phyloP scores from a whole-genome alignment of 2,888 invertebrate genomes.

The Chrysodeixis includens region DNA sequence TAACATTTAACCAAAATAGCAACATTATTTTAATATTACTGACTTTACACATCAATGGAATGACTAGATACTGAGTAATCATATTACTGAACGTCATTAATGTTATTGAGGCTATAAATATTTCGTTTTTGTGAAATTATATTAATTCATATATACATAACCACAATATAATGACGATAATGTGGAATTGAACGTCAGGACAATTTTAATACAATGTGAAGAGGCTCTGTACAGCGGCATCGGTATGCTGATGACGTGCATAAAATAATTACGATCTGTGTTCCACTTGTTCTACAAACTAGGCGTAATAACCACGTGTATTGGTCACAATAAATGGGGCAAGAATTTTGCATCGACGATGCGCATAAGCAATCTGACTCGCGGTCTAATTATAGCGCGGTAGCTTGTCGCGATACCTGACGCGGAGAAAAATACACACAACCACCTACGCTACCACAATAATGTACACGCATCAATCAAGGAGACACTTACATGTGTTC shows the following conservation, averaged over 20 bases:
- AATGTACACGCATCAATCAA: slow-evolving; percentile 15
- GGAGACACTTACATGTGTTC: slow-evolving; percentile 19
- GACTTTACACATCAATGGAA: neutral
- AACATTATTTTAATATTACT: neutral
- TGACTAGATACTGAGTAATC: slow-evolving; percentile 8
- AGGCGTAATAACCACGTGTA: slow-evolving; percentile 58
- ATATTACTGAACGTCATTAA: slow-evolving; percentile 17
- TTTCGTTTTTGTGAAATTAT: slow-evolving; percentile 22
- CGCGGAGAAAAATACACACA: slow-evolving; percentile 62
- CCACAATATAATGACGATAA: slow-evolving; percentile 27
- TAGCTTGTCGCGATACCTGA: slow-evolving; percentile 71
- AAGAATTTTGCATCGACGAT: slow-evolving; percentile 76
- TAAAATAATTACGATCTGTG: slow-evolving; percentile 45
- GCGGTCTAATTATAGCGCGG: slow-evolving; percentile 77
- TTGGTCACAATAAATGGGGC: slow-evolving; percentile 73
- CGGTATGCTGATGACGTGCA: slow-evolving; percentile 47
- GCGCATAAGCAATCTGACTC: slow-evolving; percentile 77
- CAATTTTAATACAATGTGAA: slow-evolving; percentile 29
- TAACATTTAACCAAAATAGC: neutral
- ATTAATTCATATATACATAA: slow-evolving; percentile 32
- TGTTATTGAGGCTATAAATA: slow-evolving; percentile 37
- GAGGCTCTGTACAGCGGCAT: slow-evolving; percentile 30
- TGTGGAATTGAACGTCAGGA: slow-evolving; percentile 21
- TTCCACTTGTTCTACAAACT: slow-evolving; percentile 54
- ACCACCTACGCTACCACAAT: slow-evolving; percentile 22